Conservation (phyloP, 2,888 invertebrate species). For the Chalcis sispes region DNA sequence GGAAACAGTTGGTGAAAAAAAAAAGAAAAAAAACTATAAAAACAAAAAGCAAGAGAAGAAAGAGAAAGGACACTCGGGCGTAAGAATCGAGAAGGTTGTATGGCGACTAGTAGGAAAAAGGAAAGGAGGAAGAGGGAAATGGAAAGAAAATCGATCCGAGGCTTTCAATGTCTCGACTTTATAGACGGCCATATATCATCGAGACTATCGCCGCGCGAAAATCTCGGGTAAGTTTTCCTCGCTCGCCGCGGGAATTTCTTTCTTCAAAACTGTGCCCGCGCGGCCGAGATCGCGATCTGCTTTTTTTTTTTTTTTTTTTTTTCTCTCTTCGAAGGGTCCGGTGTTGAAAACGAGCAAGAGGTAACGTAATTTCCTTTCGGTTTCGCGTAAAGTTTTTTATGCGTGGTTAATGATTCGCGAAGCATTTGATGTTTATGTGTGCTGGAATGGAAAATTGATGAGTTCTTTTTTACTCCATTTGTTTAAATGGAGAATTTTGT, state of each 20-base stretch:
- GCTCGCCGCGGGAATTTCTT: too few species aligned
- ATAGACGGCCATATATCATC: slow-evolving; percentile 75
- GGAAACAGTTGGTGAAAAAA: background rate
- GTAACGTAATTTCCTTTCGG: slow-evolving; percentile 68
- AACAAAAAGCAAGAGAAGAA: too few species aligned
- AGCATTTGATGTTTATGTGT: background rate
- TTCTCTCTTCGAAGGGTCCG: too few species aligned
- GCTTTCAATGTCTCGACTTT: slow-evolving; percentile 73
- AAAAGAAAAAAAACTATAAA: too few species aligned
- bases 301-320: too few species aligned
- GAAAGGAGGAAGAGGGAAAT: too few species aligned
- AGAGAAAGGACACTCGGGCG: slow-evolving; percentile 14
- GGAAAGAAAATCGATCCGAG: slow-evolving; percentile 67
- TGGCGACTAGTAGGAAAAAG: slow-evolving; percentile 31
- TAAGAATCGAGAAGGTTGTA: slow-evolving; percentile 52
- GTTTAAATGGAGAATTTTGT: background rate
- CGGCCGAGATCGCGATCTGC: slow-evolving; percentile 62
- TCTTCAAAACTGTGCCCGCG: slow-evolving; percentile 61
- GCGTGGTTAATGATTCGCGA: slow-evolving; percentile 52
- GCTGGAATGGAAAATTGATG: background rate
- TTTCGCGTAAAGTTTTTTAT: slow-evolving; percentile 4
- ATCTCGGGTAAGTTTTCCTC: slow-evolving; percentile 68
- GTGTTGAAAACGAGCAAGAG: slow-evolving; percentile 31
- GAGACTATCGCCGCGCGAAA: slow-evolving; percentile 68
- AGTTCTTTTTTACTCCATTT: background rate